Base-by-base conservation (phyloP, 2,888 invertebrate genomes). In the Syritta pipiens region DNA sequence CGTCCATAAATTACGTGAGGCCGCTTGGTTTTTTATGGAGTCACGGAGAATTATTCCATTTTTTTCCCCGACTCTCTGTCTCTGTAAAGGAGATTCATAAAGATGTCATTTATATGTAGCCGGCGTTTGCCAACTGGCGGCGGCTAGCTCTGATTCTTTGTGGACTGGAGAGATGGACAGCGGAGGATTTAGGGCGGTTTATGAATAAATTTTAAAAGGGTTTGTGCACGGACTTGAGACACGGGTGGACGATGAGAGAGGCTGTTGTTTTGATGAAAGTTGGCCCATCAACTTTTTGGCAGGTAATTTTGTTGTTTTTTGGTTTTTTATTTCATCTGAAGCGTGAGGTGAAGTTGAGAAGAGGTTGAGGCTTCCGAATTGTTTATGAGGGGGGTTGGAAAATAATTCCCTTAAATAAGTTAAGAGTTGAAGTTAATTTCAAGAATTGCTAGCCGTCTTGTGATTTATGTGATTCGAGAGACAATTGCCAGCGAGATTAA, bases 81-180 rank as follows among this genome's bases (percentile, higher is more conserved):
- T n/a, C n/a, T n/a, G n/a, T 24, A 30, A 48, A 19, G 40, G 48
- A 57, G 67, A 40, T 42, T 37, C 68, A 60, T 59, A 68, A 76
- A 55, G 55, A 69, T 68, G 62, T 69, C 69, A 60, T 69, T 48
- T 69, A 57, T 76, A 69, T 69, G 60, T 69, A 55, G 55, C 53
- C 69, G 62, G 49, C 68, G 40, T 69, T 69, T 60, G 48, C 68
- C 48, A 69, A 48, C 30, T 40, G 53, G 48, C 20, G 24, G 24
- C 19, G 37, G 59, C 46, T 35, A 12, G 49, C 26, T 6, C 17
- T 37, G n/a, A 9, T 35, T 35, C n/a, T 32, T 7, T 49, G 22
- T 49, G 48, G 48, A 14, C 24, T 57, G 44, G 26, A 55, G 7
- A 49, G 4, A 12, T 12, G 14, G 9, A 2, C n/a, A 28, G 30